Conservation (phyloP, 2,888 invertebrate genomes). For the Kuschelorhynchus macadamiae region DNA sequence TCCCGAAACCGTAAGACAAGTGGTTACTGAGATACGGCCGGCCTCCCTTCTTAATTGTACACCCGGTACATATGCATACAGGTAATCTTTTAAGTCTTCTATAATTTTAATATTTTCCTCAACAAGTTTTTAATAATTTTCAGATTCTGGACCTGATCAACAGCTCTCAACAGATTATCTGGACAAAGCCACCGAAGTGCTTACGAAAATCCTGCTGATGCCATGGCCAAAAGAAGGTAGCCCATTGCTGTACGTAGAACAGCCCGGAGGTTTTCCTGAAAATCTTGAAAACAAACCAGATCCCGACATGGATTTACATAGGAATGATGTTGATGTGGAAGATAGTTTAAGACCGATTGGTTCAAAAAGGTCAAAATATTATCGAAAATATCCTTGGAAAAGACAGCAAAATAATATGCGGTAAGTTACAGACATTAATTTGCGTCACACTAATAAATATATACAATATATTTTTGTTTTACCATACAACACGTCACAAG, state of each 20-base stretch:
- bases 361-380: conserved; percentile 72
- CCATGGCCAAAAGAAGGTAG: conserved; percentile 63
- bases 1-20: too few species aligned
- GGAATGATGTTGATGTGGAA: conserved; percentile 4
- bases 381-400: conserved; percentile 76
- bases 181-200: conserved; percentile 50
- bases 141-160: conserved; percentile 2
- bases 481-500: too few species aligned
- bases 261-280: conserved; percentile 37
- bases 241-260: conserved; percentile 65
- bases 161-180: conserved; percentile 48
- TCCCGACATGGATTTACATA: background rate
- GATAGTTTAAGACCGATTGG: conserved; percentile 50
- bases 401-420: conserved; percentile 68
- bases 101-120: too few species aligned
- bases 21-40: too few species aligned
- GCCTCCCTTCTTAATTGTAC: too few species aligned
- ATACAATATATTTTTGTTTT: too few species aligned
- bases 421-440: conserved; percentile 41
- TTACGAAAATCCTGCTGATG: conserved; percentile 58
- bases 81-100: too few species aligned
- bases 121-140: conserved; percentile 5
- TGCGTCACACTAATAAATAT: background rate
- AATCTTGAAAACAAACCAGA: background rate
- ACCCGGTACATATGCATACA: too few species aligned